Conservation (phyloP, 2,888 invertebrate genomes). For the Rhimphoctona megacephalus region DNA sequence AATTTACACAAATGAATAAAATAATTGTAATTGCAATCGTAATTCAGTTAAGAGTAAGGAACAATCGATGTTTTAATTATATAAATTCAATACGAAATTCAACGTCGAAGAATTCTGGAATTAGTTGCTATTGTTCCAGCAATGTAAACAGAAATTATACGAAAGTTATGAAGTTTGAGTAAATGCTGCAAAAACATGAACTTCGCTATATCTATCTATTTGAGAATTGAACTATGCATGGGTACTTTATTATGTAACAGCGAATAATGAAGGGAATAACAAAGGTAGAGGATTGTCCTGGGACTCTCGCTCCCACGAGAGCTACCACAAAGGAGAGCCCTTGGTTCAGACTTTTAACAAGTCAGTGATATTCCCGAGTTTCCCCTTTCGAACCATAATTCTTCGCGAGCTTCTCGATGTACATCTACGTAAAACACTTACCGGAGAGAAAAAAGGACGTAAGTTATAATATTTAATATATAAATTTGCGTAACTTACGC, state of each 20-base stretch:
- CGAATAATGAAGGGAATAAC: constrained; percentile 59
- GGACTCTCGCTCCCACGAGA: constrained; percentile 73
- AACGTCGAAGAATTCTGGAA: background rate
- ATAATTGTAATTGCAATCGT: background rate
- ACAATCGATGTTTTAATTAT: background rate
- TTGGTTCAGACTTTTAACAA: constrained; percentile 74
- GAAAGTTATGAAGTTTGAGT: background rate
- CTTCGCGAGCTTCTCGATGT: constrained; percentile 69
- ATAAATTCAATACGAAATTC: background rate
- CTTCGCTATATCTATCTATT: background rate
- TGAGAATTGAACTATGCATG: constrained; percentile 10
- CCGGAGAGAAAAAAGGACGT: background rate
- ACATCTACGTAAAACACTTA: constrained; percentile 36
- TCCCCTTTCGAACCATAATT: constrained; percentile 69
- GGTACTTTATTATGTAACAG: constrained; percentile 20
- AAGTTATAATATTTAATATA: background rate
- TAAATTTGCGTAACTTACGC: background rate
- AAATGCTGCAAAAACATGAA: background rate
- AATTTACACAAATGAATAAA: background rate
- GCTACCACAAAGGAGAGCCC: constrained; percentile 68
- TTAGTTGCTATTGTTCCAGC: background rate
- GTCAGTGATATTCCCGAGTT: constrained; percentile 72
- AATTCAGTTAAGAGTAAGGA: background rate
- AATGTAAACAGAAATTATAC: background rate
- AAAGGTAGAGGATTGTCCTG: constrained; percentile 55